phyloP scores from a whole-genome alignment of 2,888 invertebrate genomes.

The Hydraecia micacea region DNA sequence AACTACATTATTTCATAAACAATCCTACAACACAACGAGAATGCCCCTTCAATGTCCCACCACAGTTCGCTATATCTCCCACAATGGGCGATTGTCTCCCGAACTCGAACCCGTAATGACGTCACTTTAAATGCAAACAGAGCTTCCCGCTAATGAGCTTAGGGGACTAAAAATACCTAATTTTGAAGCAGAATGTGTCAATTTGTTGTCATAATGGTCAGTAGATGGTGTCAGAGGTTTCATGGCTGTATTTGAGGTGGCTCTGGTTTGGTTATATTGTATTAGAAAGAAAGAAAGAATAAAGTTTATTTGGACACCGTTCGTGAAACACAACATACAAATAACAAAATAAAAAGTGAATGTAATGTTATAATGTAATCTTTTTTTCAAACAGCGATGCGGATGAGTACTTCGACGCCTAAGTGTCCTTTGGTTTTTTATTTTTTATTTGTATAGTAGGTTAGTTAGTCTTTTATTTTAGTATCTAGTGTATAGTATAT shows the following conservation, averaged over 20 bases:
- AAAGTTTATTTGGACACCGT: not conserved
- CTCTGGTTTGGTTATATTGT: slow-evolving; percentile 7
- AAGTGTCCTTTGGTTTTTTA: too few species aligned
- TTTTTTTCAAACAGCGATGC: too few species aligned
- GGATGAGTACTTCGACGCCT: too few species aligned
- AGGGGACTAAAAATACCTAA: slow-evolving; percentile 49
- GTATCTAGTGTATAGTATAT: too few species aligned
- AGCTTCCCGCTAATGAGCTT: slow-evolving; percentile 53
- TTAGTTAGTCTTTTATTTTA: too few species aligned
- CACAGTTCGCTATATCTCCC: slow-evolving; percentile 17
- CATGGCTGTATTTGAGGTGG: slow-evolving; percentile 14
- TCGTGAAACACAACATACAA: too few species aligned
- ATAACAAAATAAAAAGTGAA: not conserved
- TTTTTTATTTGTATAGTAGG: too few species aligned
- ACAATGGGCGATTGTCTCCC: slow-evolving; percentile 55
- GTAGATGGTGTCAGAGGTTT: slow-evolving; percentile 35
- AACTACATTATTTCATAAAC: not conserved
- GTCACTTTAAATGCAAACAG: slow-evolving; percentile 60
- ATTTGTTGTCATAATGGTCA: slow-evolving; percentile 47
- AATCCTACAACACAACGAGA: not conserved
- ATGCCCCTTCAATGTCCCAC: not conserved
- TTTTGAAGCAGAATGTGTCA: slow-evolving; percentile 43
- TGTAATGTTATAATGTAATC: not conserved
- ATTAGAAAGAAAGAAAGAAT: not conserved
- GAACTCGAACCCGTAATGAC: slow-evolving; percentile 53